Conservation (phyloP, 2,797 vertebrate species). For the Melopsittacus undulatus region DNA sequence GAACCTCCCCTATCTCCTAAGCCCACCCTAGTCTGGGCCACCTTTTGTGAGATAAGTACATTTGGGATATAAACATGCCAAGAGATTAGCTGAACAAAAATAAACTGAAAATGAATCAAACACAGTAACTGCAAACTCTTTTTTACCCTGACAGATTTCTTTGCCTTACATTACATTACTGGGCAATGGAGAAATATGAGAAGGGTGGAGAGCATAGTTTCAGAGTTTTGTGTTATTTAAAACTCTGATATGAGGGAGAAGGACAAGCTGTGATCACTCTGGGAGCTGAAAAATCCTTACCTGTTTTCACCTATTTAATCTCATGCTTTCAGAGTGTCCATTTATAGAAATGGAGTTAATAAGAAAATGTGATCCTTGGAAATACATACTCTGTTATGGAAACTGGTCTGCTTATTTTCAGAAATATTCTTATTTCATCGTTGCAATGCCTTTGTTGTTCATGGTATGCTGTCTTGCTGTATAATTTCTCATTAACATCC, state of each 20-base stretch:
- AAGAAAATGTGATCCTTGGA: not conserved
- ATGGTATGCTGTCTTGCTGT: not conserved
- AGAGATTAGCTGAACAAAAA: not conserved
- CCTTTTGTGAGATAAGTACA: not conserved
- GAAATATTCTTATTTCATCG: not conserved
- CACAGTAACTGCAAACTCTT: not conserved
- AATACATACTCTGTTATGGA: not conserved
- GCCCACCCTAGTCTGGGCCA: fast-evolving
- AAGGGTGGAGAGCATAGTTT: not conserved
- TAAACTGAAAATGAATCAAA: not conserved
- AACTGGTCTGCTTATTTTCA: not conserved
- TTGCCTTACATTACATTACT: not conserved
- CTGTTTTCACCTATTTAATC: not conserved
- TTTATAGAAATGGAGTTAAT: not conserved
- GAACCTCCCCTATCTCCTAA: not conserved
- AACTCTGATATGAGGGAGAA: not conserved
- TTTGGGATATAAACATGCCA: not conserved
- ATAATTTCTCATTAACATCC: not conserved
- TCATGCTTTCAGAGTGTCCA: not conserved
- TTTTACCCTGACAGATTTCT: not conserved
- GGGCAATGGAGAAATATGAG: not conserved
- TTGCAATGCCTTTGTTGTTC: not conserved
- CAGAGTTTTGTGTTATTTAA: not conserved
- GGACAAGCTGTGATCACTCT: not conserved
- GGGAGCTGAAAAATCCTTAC: not conserved